These are phyloP conservation scores for Bagarius yarrelli DNA, from an alignment of 2,113 vertebrate genomes.

Conservation along the genomic window DNA sequence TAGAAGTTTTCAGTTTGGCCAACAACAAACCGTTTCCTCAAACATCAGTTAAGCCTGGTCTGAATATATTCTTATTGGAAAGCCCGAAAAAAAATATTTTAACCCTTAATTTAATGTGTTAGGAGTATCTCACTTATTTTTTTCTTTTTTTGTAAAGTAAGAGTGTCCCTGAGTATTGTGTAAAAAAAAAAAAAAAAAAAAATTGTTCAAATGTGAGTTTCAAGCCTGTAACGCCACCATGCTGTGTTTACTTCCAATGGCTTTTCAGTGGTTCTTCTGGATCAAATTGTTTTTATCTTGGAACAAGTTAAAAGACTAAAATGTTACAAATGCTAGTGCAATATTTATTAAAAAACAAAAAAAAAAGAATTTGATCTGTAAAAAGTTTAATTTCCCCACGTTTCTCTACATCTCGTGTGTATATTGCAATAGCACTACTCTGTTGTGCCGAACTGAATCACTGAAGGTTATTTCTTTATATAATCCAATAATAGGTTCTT, in stretches of 20 bases:
- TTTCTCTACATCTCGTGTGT: slow-evolving; percentile 61
- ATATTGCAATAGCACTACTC: slow-evolving; percentile 61
- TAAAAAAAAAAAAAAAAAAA: background rate
- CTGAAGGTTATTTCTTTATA: slow-evolving; percentile 54
- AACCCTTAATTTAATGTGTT: background rate
- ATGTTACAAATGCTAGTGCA: slow-evolving; percentile 56
- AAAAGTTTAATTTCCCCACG: slow-evolving; percentile 57
- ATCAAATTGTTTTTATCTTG: background rate
- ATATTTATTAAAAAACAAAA: slow-evolving; percentile 58
- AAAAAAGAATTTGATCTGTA: slow-evolving; percentile 62
- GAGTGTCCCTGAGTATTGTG: background rate
- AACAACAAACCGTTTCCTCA: background rate
- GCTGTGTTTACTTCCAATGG: background rate
- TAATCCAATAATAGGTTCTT: slow-evolving; percentile 58
- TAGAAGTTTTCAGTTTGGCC: slow-evolving; percentile 26
- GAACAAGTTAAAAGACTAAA: slow-evolving; percentile 19
- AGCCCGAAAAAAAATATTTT: background rate
- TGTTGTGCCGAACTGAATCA: slow-evolving; percentile 33
- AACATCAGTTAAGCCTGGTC: background rate
- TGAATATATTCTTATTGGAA: background rate
- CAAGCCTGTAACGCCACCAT: background rate
- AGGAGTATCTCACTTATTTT: background rate
- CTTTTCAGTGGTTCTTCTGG: slow-evolving; percentile 29
- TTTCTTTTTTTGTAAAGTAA: background rate
- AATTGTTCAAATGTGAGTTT: background rate